phyloP scores from a whole-genome alignment of 2,888 invertebrate genomes.

The Ophion ellenae region DNA sequence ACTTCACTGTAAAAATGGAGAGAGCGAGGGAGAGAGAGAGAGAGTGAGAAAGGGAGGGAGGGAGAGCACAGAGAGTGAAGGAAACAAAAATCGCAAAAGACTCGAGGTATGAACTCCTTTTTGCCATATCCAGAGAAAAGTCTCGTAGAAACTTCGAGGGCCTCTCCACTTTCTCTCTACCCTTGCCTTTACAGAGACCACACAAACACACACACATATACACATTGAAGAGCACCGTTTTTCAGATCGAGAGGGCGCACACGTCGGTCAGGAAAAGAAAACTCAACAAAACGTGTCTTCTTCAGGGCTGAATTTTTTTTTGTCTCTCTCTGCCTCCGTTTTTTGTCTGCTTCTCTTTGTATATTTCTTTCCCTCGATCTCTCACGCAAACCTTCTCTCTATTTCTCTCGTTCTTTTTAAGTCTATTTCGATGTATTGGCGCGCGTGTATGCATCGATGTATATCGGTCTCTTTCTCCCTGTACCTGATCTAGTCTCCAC shows the following conservation, averaged over 20 bases:
- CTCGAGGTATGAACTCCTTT: conserved; percentile 34
- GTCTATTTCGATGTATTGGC: neutral
- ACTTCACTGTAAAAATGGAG: conserved; percentile 26
- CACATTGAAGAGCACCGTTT: conserved; percentile 15
- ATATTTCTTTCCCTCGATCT: conserved; percentile 18
- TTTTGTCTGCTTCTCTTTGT: conserved; percentile 4
- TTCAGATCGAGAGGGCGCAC: conserved; percentile 43
- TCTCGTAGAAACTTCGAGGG: conserved; percentile 55
- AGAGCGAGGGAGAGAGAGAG: neutral
- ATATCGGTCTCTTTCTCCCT: conserved; percentile 7
- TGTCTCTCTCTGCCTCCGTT: neutral
- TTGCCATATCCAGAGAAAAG: conserved; percentile 32
- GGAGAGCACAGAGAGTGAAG: neutral
- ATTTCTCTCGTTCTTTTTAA: conserved; percentile 32
- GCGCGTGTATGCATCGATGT: too few relatives aligned
- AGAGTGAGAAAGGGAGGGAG: neutral
- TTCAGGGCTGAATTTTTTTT: conserved; percentile 26
- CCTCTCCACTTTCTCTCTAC: conserved; percentile 19
- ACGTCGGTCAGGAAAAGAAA: conserved; percentile 48
- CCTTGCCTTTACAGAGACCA: conserved; percentile 9
- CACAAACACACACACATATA: neutral
- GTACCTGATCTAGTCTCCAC: conserved; percentile 28
- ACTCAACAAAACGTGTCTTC: conserved; percentile 61
- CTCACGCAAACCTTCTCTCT: conserved; percentile 13
- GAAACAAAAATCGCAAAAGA: conserved; percentile 8